These are phyloP conservation scores for Aurelia sp. DNA, from an alignment of 30 jellyfish, hydroid and myxozoan species.

Conservation along the genomic window DNA sequence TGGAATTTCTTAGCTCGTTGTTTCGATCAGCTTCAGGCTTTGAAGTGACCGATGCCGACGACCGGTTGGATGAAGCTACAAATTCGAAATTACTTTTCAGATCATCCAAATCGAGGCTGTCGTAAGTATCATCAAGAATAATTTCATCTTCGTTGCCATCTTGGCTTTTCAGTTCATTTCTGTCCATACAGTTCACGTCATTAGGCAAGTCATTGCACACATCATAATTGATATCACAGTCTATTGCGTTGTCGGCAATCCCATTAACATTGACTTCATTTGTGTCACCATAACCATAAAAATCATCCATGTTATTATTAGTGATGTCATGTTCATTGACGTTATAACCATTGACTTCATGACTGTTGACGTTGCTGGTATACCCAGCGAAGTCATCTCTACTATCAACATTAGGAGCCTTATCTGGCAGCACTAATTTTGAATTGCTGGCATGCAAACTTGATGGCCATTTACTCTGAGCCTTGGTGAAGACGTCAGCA, in stretches of 20 bases:
- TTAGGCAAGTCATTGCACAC: not conserved
- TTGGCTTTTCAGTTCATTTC: not conserved
- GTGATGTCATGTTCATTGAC: not conserved
- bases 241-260: not conserved
- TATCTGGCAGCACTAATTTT: not conserved
- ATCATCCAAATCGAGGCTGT: not conserved
- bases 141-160: constrained; percentile 22
- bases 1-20: too few species aligned
- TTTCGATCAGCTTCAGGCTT: too few species aligned
- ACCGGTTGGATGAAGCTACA: too few species aligned
- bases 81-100: not conserved
- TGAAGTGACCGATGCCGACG: too few species aligned
- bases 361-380: not conserved
- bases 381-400: not conserved
- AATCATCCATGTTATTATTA: not conserved
- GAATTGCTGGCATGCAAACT: not conserved
- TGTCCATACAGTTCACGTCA: not conserved
- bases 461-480: not conserved
- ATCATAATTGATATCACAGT: not conserved
- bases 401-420: not conserved
- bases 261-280: not conserved
- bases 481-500: not conserved
- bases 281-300: not conserved
- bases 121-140: constrained; percentile 18
- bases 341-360: not conserved